Evolutionary conservation across 2,888 invertebrate genomes (phyloP).

Genomic region (Phyllotreta cruciferae): DNA sequence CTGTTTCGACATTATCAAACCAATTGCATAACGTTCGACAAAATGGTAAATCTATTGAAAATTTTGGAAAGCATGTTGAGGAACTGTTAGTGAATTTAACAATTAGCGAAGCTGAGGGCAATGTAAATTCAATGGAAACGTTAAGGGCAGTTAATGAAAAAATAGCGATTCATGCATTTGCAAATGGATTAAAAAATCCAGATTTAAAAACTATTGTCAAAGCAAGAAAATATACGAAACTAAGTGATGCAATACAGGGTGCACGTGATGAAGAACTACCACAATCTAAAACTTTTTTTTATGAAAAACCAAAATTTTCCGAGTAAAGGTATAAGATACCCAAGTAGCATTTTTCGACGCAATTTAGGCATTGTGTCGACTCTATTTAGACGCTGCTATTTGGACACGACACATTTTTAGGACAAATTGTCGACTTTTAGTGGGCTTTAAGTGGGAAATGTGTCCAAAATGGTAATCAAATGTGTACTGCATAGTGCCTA

Average conservation of each 20-base stretch:
- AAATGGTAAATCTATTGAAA: slow-evolving; percentile 30
- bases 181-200: slow-evolving; percentile 36
- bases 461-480: too few species aligned
- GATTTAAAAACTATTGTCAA: slow-evolving; percentile 27
- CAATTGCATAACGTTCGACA: slow-evolving; percentile 32
- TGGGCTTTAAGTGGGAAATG: too few species aligned
- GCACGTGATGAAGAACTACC: too few species aligned
- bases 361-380: too few species aligned
- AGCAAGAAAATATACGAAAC: slow-evolving; percentile 31
- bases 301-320: too few species aligned
- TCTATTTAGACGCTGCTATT: too few species aligned
- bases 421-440: too few species aligned
- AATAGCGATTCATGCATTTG: slow-evolving; percentile 39
- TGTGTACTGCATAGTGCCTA: too few species aligned
- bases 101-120: slow-evolving; percentile 36
- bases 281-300: too few species aligned
- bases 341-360: too few species aligned
- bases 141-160: slow-evolving; percentile 38
- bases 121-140: slow-evolving; percentile 20
- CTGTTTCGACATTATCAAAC: slow-evolving; percentile 27
- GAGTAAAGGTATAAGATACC: too few species aligned
- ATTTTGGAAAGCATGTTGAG: slow-evolving; percentile 35
- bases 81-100: slow-evolving; percentile 36
- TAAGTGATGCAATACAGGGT: background rate
- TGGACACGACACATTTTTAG: too few species aligned